Percentiles rank a stretch among this genome's conserved stretches.
phyloP scores from a whole-genome alignment of 1,140 invertebrate species.

The Metopolophium dirhodum region DNA sequence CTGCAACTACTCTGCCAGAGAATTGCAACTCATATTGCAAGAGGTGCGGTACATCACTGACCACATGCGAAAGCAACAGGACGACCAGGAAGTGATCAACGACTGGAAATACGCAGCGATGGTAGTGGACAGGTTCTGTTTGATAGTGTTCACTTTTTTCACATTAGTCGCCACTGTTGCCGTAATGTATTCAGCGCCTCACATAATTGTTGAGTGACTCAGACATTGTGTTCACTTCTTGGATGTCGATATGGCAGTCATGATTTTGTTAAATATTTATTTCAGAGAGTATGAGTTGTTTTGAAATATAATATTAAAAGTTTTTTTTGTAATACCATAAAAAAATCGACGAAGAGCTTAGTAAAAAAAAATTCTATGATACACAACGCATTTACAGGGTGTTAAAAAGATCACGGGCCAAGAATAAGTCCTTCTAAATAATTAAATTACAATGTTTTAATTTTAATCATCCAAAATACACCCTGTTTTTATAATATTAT shows the following conservation, averaged over 20 bases:
- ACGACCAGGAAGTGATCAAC: conserved; percentile 87
- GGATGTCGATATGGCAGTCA: not conserved
- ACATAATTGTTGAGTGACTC: conserved; percentile 90
- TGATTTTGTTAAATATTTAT: conserved; percentile 39
- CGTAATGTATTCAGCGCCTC: conserved; percentile 91
- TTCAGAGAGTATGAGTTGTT: not conserved
- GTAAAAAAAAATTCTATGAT: conserved; percentile 20
- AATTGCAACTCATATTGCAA: conserved; percentile 83
- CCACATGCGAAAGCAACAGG: conserved; percentile 87
- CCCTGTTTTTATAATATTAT: conserved; percentile 21
- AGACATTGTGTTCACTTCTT: conserved; percentile 38
- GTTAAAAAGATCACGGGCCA: conserved; percentile 28
- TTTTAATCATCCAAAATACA: conserved; percentile 19
- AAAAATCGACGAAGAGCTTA: conserved; percentile 47
- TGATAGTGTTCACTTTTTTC: conserved; percentile 96
- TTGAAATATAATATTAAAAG: not conserved
- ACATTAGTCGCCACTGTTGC: conserved; percentile 94
- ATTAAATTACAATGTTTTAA: conserved; percentile 38
- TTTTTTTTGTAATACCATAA: conserved; percentile 24
- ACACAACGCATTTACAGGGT: conserved; percentile 49
- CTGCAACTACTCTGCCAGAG: conserved; percentile 66
- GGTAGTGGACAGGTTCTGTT: conserved; percentile 97
- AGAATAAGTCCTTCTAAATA: not conserved
- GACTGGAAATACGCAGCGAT: conserved; percentile 99
- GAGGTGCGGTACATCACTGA: conserved; percentile 94